Evolutionary conservation across 2,113 vertebrate genomes (phyloP).

Genomic region (Channa argus): DNA sequence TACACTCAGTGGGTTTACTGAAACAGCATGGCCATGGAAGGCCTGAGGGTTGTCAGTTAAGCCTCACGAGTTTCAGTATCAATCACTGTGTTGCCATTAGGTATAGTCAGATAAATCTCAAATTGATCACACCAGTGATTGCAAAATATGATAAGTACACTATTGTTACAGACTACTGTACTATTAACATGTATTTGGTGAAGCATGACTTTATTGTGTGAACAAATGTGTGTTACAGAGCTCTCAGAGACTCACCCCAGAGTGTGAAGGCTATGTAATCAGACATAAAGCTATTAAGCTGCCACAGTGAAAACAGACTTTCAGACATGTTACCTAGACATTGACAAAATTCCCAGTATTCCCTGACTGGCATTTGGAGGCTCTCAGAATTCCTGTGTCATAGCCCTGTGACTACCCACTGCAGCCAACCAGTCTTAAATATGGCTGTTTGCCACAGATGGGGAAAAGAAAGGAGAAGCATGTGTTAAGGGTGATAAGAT

Average conservation of each 20-base stretch:
- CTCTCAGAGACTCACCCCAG: constrained; percentile 13
- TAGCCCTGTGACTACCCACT: constrained; percentile 44
- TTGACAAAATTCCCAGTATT: constrained; percentile 53
- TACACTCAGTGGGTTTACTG: constrained; percentile 45
- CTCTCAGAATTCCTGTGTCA: constrained; percentile 46
- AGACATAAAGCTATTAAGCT: constrained; percentile 58
- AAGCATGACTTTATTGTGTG: neutral
- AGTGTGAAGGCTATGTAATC: constrained; percentile 19
- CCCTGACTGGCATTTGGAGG: constrained; percentile 43
- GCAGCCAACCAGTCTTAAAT: constrained; percentile 44
- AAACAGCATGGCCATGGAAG: constrained; percentile 6
- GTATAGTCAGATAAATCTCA: neutral
- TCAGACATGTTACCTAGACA: constrained; percentile 21
- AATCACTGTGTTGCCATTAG: constrained; percentile 12
- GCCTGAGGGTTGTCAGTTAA: constrained; percentile 20
- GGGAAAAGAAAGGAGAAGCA: neutral
- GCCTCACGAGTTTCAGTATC: constrained; percentile 10
- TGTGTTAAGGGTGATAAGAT: neutral
- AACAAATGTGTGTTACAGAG: constrained; percentile 10
- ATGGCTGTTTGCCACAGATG: constrained; percentile 34
- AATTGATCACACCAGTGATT: neutral
- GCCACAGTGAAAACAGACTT: constrained; percentile 41
- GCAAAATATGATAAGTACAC: neutral
- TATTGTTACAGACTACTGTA: neutral
- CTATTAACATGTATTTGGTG: neutral